Base-by-base conservation (phyloP, 2,113 vertebrate genomes). In the Carettochelys insculpta region DNA sequence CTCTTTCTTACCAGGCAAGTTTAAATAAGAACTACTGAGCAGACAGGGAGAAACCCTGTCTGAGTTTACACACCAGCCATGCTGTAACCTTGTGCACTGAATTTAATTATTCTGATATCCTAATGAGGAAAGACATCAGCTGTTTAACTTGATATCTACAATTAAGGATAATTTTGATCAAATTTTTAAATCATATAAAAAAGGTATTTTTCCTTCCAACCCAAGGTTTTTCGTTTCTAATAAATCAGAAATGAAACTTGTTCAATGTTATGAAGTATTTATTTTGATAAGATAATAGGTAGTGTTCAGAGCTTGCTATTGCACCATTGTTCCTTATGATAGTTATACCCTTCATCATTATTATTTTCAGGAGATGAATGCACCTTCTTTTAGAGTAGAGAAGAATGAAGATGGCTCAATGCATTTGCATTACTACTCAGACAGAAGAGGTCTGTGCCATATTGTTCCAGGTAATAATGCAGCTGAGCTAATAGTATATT, bases 1-100 rank as follows among this genome's bases (percentile, higher is more conserved):
- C 98, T 29, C 97, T 98, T 77, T 98, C 98, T 31, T 98, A 98
- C 92, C 97, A 98, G 98, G 98, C 96, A 96, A 96, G 96, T 97
- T 77, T 0, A 0, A 85, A 45, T 5, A 50, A 54, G 25, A 61
- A 82, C 88, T 75, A 38, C 75, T 52, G 65, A 89, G 93, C n/a
- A 68, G 77, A 24, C 41, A 41, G 3, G 68, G n/a, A 27, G 92
- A 58, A 19, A 12, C 19, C 50, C 53, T 90, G 53, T 24, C 51
- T 80, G 68, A 54, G 54, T 51, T 24, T 2, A 2, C 54, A 17
- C 41, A 24, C 25, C 14, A 75, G 25, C 58, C 9, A 43, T 34
- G 24, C 43, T 53, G 0, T 51, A 77, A n/a, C 12, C 6, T 2
- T 41, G 0, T 47, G 45, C 85, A 89, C 34, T 86, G 54, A 91